Evolutionary conservation across 1,140 invertebrate species (phyloP).

Genomic region (Spodoptera litura): DNA sequence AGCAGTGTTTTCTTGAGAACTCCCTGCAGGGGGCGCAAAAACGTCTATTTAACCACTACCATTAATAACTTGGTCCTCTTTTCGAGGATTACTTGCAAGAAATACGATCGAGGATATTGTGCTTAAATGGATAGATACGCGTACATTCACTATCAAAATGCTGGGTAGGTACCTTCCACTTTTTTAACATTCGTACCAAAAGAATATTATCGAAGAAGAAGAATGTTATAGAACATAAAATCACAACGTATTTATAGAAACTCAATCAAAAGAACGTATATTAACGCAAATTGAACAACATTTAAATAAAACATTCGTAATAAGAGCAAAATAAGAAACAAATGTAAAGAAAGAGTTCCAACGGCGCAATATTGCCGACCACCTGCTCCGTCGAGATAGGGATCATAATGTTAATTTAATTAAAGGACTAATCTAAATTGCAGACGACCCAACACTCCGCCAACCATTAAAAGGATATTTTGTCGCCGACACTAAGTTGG

Average conservation of each 20-base stretch:
- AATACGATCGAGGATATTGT: slow-evolving; percentile 34
- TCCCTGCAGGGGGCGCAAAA: slow-evolving; percentile 36
- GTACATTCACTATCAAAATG: slow-evolving; percentile 30
- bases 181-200: neutral
- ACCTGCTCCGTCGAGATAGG: slow-evolving; percentile 81
- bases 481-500: slow-evolving; percentile 73
- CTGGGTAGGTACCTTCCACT: neutral
- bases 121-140: slow-evolving; percentile 9
- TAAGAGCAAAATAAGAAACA: slow-evolving; percentile 49
- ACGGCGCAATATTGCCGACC: slow-evolving; percentile 76
- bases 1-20: slow-evolving; percentile 41
- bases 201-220: too few species aligned
- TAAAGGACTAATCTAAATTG: slow-evolving; percentile 86
- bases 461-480: slow-evolving; percentile 84
- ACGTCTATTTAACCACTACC: slow-evolving; percentile 50
- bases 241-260: neutral
- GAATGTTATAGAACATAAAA: too few species aligned
- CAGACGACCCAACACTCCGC: slow-evolving; percentile 82
- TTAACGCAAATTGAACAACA: slow-evolving; percentile 10
- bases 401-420: slow-evolving; percentile 86
- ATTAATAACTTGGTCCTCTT: slow-evolving; percentile 48
- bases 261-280: neutral
- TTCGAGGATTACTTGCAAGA: slow-evolving; percentile 49
- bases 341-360: slow-evolving; percentile 71
- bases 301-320: slow-evolving; percentile 20